These are phyloP conservation scores for Okamejei kenojei DNA, from an alignment of 2,797 vertebrate species.

Conservation along the genomic window DNA sequence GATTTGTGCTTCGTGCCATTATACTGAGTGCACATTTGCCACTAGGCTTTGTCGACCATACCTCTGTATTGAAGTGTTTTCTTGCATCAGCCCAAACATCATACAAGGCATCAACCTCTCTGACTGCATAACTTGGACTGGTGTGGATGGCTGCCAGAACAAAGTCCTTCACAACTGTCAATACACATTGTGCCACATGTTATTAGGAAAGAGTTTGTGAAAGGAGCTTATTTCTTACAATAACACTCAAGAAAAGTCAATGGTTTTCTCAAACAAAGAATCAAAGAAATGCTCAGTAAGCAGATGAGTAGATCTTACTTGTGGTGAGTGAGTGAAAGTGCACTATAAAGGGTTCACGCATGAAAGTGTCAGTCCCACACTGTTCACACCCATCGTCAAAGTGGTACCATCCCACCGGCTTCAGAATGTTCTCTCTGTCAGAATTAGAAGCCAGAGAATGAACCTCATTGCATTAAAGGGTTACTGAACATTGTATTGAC, in stretches of 20 bases:
- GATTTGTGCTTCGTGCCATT: not conserved
- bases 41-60: slow-evolving; percentile 2
- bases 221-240: not conserved
- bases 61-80: slow-evolving; percentile 42
- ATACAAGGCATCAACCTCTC: slow-evolving; percentile 42
- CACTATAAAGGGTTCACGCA: slow-evolving; percentile 44
- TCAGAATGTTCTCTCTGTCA: slow-evolving; percentile 43
- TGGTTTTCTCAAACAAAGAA: not conserved
- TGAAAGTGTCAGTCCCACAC: slow-evolving; percentile 44
- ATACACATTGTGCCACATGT: not conserved
- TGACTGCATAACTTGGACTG: slow-evolving; percentile 43
- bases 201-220: not conserved
- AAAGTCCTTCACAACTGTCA: slow-evolving; percentile 43
- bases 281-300: not conserved
- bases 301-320: slow-evolving; percentile 28
- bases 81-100: slow-evolving; percentile 43
- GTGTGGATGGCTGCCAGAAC: slow-evolving; percentile 42
- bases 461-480: not conserved
- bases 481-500: not conserved
- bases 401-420: slow-evolving; percentile 44
- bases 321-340: slow-evolving; percentile 42
- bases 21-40: not conserved
- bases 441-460: not conserved
- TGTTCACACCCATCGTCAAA: slow-evolving; percentile 44
- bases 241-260: not conserved